Conservation (phyloP, 2,113 vertebrate genomes). For the Seriola rivoliana region DNA sequence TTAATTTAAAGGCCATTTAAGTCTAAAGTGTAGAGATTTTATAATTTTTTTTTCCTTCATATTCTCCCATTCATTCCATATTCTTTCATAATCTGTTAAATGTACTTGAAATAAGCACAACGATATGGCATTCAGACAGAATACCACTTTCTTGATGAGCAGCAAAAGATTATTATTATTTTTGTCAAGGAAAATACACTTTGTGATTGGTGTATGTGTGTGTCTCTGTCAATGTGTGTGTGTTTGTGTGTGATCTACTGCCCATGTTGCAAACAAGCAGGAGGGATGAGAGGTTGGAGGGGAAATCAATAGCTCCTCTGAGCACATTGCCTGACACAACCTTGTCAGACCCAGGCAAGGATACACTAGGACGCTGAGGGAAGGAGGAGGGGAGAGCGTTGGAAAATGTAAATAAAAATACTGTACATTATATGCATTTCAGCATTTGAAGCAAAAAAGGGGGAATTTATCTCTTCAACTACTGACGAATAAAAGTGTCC, state of each 20-base stretch:
- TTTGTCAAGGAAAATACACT: slow-evolving; percentile 12
- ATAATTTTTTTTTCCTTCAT: neutral
- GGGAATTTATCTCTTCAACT: neutral
- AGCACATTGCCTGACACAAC: slow-evolving; percentile 83
- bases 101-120: slow-evolving; percentile 2
- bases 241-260: slow-evolving; percentile 13
- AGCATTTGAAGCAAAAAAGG: neutral
- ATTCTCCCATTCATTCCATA: neutral
- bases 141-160: slow-evolving; percentile 17
- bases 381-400: neutral
- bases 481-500: neutral
- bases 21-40: neutral
- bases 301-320: slow-evolving; percentile 88
- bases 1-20: slow-evolving; percentile 11
- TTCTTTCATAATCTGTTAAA: neutral
- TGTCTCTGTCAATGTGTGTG: neutral
- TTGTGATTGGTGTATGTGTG: slow-evolving; percentile 10
- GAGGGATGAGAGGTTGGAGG: slow-evolving; percentile 67
- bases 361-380: slow-evolving; percentile 69
- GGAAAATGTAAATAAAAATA: slow-evolving; percentile 39
- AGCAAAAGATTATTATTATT: neutral
- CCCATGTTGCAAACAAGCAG: slow-evolving; percentile 57
- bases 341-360: slow-evolving; percentile 87
- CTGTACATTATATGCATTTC: neutral
- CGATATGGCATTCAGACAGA: neutral